phyloP scores from a whole-genome alignment of 2,797 vertebrate genomes.

The Spizella passerina region DNA sequence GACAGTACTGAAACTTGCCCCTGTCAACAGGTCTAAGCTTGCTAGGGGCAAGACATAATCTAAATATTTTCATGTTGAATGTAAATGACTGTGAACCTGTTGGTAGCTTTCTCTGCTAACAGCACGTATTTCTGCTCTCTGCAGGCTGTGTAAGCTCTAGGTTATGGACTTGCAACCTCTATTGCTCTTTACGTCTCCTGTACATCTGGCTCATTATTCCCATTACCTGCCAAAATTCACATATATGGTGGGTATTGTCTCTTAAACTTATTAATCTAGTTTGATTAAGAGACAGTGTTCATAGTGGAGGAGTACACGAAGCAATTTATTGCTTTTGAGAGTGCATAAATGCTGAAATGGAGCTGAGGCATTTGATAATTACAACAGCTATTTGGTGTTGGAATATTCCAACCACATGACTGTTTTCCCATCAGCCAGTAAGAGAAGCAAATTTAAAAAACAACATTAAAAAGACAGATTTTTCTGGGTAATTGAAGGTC shows the following conservation, averaged over 20 bases:
- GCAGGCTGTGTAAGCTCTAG: not conserved
- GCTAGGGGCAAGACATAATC: not conserved
- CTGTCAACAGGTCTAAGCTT: not conserved
- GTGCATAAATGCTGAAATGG: slow-evolving; percentile 67
- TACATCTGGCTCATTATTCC: not conserved
- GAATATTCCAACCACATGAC: not conserved
- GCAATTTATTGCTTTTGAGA: slow-evolving; percentile 65
- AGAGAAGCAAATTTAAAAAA: slow-evolving; percentile 4
- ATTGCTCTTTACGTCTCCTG: not conserved
- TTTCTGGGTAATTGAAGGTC: not conserved
- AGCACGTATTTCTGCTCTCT: not conserved
- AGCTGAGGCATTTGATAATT: slow-evolving; percentile 60
- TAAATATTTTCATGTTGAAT: not conserved
- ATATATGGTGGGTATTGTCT: slow-evolving; percentile 3
- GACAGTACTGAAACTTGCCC: not conserved
- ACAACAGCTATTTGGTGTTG: slow-evolving; percentile 63
- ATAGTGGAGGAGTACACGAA: slow-evolving; percentile 39
- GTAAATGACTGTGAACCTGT: not conserved
- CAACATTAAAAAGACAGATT: not conserved
- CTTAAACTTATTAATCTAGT: slow-evolving; percentile 41
- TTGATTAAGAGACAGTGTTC: slow-evolving; percentile 53
- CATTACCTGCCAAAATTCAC: slow-evolving; percentile 3
- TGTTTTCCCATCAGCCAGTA: not conserved
- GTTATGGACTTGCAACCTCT: not conserved
- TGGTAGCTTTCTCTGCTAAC: not conserved